Base-by-base conservation (phyloP, 2,888 invertebrate genomes). In the Phengaris alcon region DNA sequence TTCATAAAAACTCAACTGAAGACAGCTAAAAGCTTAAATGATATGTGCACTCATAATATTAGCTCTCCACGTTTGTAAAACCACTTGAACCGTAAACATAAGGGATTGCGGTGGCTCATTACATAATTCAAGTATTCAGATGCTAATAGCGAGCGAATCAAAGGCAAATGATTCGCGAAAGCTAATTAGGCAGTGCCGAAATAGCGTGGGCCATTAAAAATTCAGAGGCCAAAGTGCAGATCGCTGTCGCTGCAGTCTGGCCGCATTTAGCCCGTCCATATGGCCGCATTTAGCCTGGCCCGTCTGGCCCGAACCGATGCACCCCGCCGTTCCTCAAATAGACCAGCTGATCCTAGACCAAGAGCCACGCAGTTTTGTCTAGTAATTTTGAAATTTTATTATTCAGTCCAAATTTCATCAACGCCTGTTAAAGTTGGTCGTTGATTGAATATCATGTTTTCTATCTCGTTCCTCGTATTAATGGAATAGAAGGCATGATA, bases 161-260 rank as follows among this genome's bases (percentile, higher is more conserved):
- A 74, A 68, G 76, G 74, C 77, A 70, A 77, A 76, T 76, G 75
- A 78, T 79, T 79, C 76, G 77, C 77, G 59, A 76, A 81, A 81
- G 86, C 87, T 88, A 90, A 90, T 90, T 90, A 90, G 86, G 77
- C 84, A 84, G 82, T 84, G 82, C 84, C 82, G 84, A 89, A 89
- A 91, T 90, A 90, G 85, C 85, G 83, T 79, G 82, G 75, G 79
- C 82, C 84, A 88, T 91, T 91, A 91, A 91, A 90, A 83, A 91
- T 92, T 89, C 91, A 91, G 82, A 81, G 80, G 80, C 85, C 83
- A 89, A 89, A 92, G 92, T 92, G 91, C 91, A 91, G 87, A 88
- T 87, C 89, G 86, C 83, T 92, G 91, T 92, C 87, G 85, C 78
- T 88, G 89, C 90, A 88, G 85, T 84, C 83, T 82, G 82, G 84